phyloP scores from a whole-genome alignment of 2,797 vertebrate genomes.

The Anomalospiza imberbis region DNA sequence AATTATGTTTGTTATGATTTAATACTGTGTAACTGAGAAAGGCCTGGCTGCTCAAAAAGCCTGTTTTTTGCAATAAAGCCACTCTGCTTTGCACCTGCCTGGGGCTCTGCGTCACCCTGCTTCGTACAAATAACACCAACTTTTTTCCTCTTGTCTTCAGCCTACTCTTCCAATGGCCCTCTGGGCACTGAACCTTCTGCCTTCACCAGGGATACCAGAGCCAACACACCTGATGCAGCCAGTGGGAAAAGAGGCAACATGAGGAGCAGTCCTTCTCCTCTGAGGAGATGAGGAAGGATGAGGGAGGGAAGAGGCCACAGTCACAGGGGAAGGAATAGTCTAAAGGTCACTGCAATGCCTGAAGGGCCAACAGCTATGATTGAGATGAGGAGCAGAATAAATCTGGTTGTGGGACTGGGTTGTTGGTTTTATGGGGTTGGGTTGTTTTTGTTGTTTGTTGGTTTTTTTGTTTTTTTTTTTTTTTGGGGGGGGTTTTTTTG shows the following conservation, averaged over 20 bases:
- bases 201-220: neutral
- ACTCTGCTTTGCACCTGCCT: neutral
- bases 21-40: neutral
- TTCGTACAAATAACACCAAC: neutral
- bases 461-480: neutral
- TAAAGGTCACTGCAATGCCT: neutral
- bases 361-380: neutral
- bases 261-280: neutral
- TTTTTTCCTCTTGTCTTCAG: neutral
- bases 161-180: neutral
- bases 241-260: neutral
- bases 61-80: neutral
- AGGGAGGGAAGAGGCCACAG: neutral
- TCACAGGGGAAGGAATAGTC: neutral
- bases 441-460: neutral
- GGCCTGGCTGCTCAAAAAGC: neutral
- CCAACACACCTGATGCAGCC: neutral
- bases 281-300: neutral
- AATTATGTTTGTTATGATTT: neutral
- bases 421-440: neutral
- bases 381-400: neutral
- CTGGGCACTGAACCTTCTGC: neutral
- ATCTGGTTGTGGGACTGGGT: neutral
- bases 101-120: fast-evolving
- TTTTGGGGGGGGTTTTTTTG: neutral